phyloP scores from a whole-genome alignment of 2,113 vertebrate species.

The Fregata magnificens region DNA sequence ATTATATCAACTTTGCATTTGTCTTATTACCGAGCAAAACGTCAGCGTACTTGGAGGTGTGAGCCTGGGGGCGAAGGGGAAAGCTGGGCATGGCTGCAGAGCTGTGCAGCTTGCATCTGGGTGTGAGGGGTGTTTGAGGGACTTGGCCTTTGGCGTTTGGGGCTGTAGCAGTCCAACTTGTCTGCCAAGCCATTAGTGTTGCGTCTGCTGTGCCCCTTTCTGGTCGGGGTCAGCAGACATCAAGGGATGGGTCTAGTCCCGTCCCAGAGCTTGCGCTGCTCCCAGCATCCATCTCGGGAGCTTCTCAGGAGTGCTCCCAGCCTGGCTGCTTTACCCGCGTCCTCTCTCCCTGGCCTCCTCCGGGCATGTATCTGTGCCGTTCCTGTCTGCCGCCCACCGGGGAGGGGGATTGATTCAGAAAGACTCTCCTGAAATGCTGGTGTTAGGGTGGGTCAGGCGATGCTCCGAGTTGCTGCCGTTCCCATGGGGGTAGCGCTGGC shows the following conservation, averaged over 20 bases:
- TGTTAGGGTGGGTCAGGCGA: neutral
- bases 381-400: neutral
- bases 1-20: neutral
- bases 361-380: accelerated
- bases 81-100: too few species aligned
- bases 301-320: neutral
- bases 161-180: neutral
- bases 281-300: neutral
- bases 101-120: neutral
- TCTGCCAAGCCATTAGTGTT: neutral
- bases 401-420: neutral
- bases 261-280: neutral
- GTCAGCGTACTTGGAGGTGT: accelerated
- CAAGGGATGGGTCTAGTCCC: neutral
- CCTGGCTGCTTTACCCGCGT: neutral
- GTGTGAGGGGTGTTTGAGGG: neutral
- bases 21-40: neutral
- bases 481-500: accelerated
- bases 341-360: neutral
- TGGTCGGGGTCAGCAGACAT: neutral
- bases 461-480: neutral
- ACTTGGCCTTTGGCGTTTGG: neutral
- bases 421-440: neutral
- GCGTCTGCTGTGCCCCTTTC: neutral
- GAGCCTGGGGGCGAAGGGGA: neutral